These are phyloP conservation scores for Lutjanus erythropterus DNA, from an alignment of 2,113 vertebrate genomes.

Conservation along the genomic window DNA sequence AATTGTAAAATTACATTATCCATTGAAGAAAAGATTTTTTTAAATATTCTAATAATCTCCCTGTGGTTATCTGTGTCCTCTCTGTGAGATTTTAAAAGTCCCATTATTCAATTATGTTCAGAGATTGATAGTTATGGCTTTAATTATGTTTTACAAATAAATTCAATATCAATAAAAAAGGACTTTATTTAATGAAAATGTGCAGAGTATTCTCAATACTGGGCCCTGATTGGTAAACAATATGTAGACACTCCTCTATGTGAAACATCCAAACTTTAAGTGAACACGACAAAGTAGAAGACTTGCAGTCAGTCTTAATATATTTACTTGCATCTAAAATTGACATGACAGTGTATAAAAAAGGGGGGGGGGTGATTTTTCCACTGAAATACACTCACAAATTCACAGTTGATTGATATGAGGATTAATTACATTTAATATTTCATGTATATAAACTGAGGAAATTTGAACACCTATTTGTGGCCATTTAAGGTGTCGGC, in stretches of 20 bases:
- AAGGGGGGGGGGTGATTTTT: no score
- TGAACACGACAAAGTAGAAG: background rate
- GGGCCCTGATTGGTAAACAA: background rate
- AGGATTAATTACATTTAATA: conserved; percentile 19
- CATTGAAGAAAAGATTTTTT: no score
- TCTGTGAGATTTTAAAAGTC: background rate
- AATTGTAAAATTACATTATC: no score
- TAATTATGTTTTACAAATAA: conserved; percentile 11
- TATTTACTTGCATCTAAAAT: background rate
- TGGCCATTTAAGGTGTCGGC: conserved; percentile 6
- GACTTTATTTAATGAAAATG: conserved; percentile 7
- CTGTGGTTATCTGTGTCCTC: background rate
- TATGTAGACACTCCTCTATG: conserved; percentile 2
- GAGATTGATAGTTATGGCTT: background rate
- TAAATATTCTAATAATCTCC: no score
- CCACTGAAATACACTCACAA: no score
- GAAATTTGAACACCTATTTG: conserved; percentile 23
- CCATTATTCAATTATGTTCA: background rate
- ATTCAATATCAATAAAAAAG: background rate
- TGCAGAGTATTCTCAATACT: background rate
- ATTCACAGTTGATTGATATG: conserved; percentile 10
- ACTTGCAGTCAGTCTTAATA: background rate
- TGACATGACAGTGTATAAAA: background rate
- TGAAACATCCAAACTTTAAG: background rate
- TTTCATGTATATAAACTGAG: conserved; percentile 9